These are phyloP conservation scores for Meriones unguiculatus DNA, from an alignment of 2,113 vertebrate species.

Conservation along the genomic window DNA sequence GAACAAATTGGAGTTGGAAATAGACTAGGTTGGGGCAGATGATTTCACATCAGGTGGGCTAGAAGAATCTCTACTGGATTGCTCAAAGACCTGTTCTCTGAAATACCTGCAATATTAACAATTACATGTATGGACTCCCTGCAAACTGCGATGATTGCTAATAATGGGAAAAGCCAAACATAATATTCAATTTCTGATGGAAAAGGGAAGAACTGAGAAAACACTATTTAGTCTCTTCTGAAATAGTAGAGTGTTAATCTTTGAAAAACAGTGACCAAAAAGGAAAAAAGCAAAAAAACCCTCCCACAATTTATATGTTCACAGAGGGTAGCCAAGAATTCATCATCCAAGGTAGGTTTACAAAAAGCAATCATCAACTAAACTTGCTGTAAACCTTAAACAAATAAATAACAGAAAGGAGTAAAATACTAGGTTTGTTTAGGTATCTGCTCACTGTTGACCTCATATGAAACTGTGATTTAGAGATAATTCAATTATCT, in stretches of 20 bases:
- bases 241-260: conserved; percentile 61
- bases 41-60: conserved; percentile 68
- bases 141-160: conserved; percentile 62
- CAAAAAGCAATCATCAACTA: conserved; percentile 52
- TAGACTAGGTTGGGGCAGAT: conserved; percentile 43
- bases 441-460: conserved; percentile 31
- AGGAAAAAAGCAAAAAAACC: neutral
- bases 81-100: conserved; percentile 50
- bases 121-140: conserved; percentile 58
- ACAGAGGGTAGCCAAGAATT: conserved; percentile 48
- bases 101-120: conserved; percentile 66
- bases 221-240: conserved; percentile 55
- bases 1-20: conserved; percentile 51
- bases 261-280: conserved; percentile 43
- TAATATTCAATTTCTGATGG: conserved; percentile 70
- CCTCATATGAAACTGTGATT: conserved; percentile 49
- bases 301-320: conserved; percentile 30
- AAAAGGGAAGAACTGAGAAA: conserved; percentile 64
- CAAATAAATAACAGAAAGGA: conserved; percentile 45
- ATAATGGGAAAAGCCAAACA: conserved; percentile 60
- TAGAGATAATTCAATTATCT: conserved; percentile 57
- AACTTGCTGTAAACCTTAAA: conserved; percentile 59
- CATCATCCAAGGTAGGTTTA: neutral
- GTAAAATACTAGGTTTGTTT: conserved; percentile 28
- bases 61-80: conserved; percentile 40